These are phyloP conservation scores for Hyles euphorbiae DNA, from an alignment of 1,140 invertebrate species.

Conservation along the genomic window DNA sequence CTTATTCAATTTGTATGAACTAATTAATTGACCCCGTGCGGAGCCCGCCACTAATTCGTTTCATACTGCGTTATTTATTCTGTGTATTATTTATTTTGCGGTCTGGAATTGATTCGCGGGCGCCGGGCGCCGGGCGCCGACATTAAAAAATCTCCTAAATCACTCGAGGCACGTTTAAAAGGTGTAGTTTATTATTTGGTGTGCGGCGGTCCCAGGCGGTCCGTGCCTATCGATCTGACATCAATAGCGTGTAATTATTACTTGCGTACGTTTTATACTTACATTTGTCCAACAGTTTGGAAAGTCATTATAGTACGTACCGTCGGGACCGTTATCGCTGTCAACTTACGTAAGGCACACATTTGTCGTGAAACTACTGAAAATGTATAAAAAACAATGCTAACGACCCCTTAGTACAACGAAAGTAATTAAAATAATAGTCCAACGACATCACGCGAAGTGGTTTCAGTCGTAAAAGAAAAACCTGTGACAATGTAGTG, in stretches of 20 bases:
- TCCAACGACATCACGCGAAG: slow-evolving; percentile 58
- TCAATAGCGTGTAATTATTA: slow-evolving; percentile 43
- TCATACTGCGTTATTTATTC: neutral
- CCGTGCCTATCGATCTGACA: slow-evolving; percentile 40
- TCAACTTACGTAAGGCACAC: slow-evolving; percentile 29
- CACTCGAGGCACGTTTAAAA: slow-evolving; percentile 39
- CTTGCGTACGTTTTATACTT: slow-evolving; percentile 18
- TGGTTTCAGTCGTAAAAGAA: slow-evolving; percentile 44
- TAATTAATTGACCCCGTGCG: no score
- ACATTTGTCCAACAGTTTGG: slow-evolving; percentile 40
- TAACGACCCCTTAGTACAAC: slow-evolving; percentile 53
- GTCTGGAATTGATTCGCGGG: neutral
- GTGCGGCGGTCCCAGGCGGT: slow-evolving; percentile 22
- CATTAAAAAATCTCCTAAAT: slow-evolving; percentile 42
- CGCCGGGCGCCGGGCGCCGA: slow-evolving; percentile 6
- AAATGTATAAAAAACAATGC: slow-evolving; percentile 44
- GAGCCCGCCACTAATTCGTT: neutral
- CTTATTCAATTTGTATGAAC: no score
- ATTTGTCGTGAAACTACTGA: slow-evolving; percentile 42
- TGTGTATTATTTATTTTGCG: neutral
- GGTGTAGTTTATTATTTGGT: slow-evolving; percentile 37
- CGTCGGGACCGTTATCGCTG: slow-evolving; percentile 32
- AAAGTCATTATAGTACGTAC: slow-evolving; percentile 42
- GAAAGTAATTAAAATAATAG: slow-evolving; percentile 72
- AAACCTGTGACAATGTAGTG: slow-evolving; percentile 32